Evolutionary conservation across 1,140 invertebrate species (phyloP).

Genomic region (Campoletis sonorensis): DNA sequence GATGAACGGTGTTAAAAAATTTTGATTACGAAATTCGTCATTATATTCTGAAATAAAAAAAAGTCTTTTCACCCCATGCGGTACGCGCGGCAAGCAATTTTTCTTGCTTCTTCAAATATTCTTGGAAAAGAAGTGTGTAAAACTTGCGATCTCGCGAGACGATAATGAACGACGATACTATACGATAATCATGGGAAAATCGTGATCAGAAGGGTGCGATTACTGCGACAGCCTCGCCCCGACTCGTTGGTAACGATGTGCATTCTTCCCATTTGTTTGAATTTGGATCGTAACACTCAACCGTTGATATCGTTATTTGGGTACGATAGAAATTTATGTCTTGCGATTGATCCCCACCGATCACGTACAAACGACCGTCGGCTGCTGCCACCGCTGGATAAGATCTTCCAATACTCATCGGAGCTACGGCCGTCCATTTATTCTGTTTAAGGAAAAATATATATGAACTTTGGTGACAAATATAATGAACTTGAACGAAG

Average conservation of each 20-base stretch:
- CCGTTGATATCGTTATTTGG: constrained; percentile 86
- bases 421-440: constrained; percentile 86
- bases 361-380: constrained; percentile 88
- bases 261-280: constrained; percentile 87
- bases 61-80: neutral
- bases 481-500: too few relatives aligned
- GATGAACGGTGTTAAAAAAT: too few relatives aligned
- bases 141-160: neutral
- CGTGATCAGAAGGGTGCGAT: constrained; percentile 76
- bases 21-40: neutral
- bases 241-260: constrained; percentile 85
- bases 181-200: constrained; percentile 43
- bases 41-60: neutral
- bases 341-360: constrained; percentile 86
- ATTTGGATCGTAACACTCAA: constrained; percentile 89
- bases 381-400: constrained; percentile 91
- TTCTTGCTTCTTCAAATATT: constrained; percentile 33
- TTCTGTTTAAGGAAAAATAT: constrained; percentile 83
- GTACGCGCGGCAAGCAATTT: neutral
- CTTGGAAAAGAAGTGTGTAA: neutral
- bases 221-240: constrained; percentile 90
- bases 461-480: too few relatives aligned
- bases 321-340: constrained; percentile 90
- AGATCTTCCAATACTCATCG: constrained; percentile 86
- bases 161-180: neutral